These are phyloP conservation scores for Cerastis leucographa DNA, from an alignment of 2,888 invertebrate genomes.

Conservation along the genomic window DNA sequence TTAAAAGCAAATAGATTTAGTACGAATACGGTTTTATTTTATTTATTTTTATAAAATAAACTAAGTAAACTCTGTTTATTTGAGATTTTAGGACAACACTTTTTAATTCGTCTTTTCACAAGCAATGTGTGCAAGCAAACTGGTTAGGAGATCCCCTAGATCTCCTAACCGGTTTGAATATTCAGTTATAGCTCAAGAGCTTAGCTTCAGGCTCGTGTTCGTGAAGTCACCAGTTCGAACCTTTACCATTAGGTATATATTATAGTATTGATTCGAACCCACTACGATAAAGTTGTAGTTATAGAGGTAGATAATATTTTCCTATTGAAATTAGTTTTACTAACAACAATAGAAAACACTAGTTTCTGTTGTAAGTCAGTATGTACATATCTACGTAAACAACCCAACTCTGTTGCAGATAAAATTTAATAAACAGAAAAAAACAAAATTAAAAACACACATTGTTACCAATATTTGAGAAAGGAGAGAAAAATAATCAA, in stretches of 20 bases:
- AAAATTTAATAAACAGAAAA: not conserved
- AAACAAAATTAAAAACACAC: not conserved
- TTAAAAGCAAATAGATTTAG: slow-evolving; percentile 26
- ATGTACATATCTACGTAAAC: not conserved
- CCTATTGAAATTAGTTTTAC: not conserved
- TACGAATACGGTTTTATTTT: not conserved
- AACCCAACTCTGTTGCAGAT: not conserved
- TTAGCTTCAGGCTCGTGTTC: not conserved
- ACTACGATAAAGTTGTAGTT: not conserved
- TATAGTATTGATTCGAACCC: not conserved
- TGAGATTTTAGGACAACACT: not conserved
- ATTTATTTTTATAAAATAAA: not conserved
- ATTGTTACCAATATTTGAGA: not conserved
- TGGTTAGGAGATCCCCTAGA: too few relatives aligned
- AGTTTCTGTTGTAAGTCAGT: too few relatives aligned
- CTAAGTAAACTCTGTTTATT: not conserved
- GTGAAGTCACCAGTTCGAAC: not conserved
- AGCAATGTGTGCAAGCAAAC: too few relatives aligned
- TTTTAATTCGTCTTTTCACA: not conserved
- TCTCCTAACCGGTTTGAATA: not conserved
- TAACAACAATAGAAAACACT: too few relatives aligned
- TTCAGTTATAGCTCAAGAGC: not conserved
- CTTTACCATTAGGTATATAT: too few relatives aligned
- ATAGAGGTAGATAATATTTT: not conserved
- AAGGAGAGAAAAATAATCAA: not conserved